Base-by-base conservation (phyloP, 2,113 vertebrate genomes). In the Cygnus buccinator region DNA sequence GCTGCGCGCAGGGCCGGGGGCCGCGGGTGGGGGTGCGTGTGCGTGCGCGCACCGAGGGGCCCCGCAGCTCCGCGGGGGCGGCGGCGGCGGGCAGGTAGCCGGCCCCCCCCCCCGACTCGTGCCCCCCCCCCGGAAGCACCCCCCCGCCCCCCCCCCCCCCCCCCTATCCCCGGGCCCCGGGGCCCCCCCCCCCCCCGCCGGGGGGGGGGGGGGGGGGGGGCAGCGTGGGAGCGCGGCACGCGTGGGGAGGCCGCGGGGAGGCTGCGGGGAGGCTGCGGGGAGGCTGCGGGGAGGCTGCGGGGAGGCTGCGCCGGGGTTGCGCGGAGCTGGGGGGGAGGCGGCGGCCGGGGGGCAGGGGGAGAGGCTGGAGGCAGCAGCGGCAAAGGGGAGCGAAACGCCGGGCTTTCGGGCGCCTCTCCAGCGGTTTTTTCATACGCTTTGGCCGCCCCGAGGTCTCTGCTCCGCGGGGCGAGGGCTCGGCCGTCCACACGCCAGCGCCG, bases 381-480 rank as follows among this genome's bases (percentile, higher is more conserved):
- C 22, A 33, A 74, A 74, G 86, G 67, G 71, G 52, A 37, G 93
- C 66, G 68, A 84, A 95, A 91, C 62, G 96, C 85, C 82, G 97
- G 93, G 90, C 77, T 79, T 84, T 73, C 59, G 46, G 94, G 95
- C 91, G 71, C 70, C 90, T 94, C 92, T 91, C 94, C 96, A 82
- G 96, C 26, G 89, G 44, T n/a, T 41, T 41, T 37, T 94, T 94
- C 50, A 59, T 43, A 11, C 90, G 80, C 90, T 93, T 94, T 95
- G 95, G 93, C 97, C 80, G 92, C 92, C 89, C 88, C 73, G 90
- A 95, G 95, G 93, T 87, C 95, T 97, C 82, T 71, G 89, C 71
- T 89, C 91, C 55, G 93, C 82, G 73, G 66, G 76, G 79, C 86
- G 61, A 65, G 93, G 94, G 89, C 81, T 95, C 82, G 59, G 92